Percentiles rank a stretch among this genome's conserved stretches.
These are phyloP conservation scores for Poecilobothrus nobilitatus DNA, from an alignment of 2,888 invertebrate species.

Conservation along the genomic window DNA sequence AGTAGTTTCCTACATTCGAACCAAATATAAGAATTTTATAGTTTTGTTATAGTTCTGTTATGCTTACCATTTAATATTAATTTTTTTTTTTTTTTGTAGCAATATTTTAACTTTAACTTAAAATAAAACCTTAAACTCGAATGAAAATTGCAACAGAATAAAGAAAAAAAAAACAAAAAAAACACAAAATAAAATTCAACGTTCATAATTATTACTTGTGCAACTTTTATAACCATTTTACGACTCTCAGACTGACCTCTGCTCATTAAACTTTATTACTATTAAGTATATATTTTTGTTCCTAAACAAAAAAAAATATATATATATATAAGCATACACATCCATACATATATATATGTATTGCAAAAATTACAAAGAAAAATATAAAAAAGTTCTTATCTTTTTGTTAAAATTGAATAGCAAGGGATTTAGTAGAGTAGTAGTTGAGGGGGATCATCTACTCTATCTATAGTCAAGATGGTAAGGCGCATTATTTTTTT, in stretches of 20 bases:
- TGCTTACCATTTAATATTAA: too few species aligned
- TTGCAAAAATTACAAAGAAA: background rate
- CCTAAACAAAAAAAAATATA: background rate
- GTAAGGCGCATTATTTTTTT: too few species aligned
- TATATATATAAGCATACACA: background rate
- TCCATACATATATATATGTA: background rate
- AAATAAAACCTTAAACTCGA: background rate
- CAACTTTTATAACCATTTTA: slow-evolving; percentile 6
- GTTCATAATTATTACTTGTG: background rate
- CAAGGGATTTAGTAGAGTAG: too few species aligned
- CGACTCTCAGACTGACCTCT: slow-evolving; percentile 6
- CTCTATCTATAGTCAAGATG: too few species aligned
- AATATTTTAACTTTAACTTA: too few species aligned
- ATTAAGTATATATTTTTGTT: slow-evolving; percentile 1
- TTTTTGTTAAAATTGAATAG: background rate
- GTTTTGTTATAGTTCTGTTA: too few species aligned
- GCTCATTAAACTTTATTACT: slow-evolving; percentile 6
- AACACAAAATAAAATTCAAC: background rate
- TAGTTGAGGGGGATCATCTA: too few species aligned
- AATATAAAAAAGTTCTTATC: background rate
- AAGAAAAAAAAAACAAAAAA: background rate
- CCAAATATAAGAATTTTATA: too few species aligned
- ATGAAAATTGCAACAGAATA: background rate
- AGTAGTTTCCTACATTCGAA: too few species aligned
- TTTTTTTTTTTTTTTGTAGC: too few species aligned